A percentile compares a stretch with the other conserved stretches of the same genome.
phyloP scores from a whole-genome alignment of 2,888 invertebrate genomes.

The Chaitophorus viminalis region DNA sequence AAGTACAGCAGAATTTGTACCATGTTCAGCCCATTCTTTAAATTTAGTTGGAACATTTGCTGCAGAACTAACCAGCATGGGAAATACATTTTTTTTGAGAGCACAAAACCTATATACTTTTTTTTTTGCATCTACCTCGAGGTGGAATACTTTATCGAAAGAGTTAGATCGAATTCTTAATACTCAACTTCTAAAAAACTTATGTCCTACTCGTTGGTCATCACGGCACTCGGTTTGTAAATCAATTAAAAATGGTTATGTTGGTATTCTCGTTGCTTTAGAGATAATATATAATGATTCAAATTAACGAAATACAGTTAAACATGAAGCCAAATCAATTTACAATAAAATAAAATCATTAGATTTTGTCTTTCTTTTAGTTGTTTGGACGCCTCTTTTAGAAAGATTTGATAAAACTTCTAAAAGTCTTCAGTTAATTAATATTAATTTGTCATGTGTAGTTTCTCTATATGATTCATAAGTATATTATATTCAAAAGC shows the following conservation, averaged over 20 bases:
- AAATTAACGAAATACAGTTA: background rate
- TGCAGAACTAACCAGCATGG: conserved; percentile 15
- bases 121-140: conserved; percentile 7
- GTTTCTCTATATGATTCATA: conserved; percentile 43
- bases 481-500: conserved; percentile 1
- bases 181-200: background rate
- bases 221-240: background rate
- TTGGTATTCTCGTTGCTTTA: background rate
- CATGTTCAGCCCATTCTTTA: conserved; percentile 41
- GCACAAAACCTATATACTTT: conserved; percentile 6
- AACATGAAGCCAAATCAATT: conserved; percentile 24
- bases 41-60: conserved; percentile 45
- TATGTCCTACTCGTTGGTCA: background rate
- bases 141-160: conserved; percentile 18
- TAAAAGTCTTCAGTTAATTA: conserved; percentile 27
- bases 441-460: conserved; percentile 19
- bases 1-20: conserved; percentile 37
- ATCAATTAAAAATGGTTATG: too few species aligned
- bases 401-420: conserved; percentile 30
- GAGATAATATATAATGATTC: background rate
- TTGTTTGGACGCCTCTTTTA: conserved; percentile 5
- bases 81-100: conserved; percentile 1
- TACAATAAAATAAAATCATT: conserved; percentile 17
- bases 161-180: background rate
- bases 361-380: background rate